These are phyloP conservation scores for Zaprionus kolodkinae DNA, from an alignment of 1,140 invertebrate genomes.

Conservation along the genomic window DNA sequence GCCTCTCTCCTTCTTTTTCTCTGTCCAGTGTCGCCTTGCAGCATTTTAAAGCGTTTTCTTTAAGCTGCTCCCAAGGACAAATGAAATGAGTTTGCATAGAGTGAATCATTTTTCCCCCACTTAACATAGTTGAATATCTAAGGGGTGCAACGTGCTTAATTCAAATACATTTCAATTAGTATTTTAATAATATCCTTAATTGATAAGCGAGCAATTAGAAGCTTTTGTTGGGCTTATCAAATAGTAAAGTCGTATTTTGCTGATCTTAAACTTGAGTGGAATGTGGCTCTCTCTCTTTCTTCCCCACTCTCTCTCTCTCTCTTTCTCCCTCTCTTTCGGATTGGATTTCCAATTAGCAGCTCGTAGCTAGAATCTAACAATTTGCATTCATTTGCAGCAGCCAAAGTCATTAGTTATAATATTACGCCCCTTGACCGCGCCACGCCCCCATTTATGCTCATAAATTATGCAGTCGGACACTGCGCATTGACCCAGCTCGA, in stretches of 20 bases:
- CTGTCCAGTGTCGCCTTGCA: neutral
- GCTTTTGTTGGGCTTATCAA: neutral
- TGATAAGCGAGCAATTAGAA: neutral
- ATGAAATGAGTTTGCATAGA: neutral
- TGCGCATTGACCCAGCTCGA: conserved; percentile 51
- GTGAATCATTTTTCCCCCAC: neutral
- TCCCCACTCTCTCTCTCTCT: neutral
- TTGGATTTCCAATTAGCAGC: conserved; percentile 33
- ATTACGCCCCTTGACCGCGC: conserved; percentile 31
- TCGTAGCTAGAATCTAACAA: conserved; percentile 17
- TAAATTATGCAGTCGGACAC: conserved; percentile 70
- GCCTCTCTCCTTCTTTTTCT: neutral
- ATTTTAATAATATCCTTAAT: neutral
- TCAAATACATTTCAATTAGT: neutral
- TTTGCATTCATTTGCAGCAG: conserved; percentile 33
- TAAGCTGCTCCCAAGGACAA: neutral
- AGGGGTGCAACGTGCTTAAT: neutral
- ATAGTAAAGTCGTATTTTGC: neutral
- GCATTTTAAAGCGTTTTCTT: neutral
- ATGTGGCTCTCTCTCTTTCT: neutral
- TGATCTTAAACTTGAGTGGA: neutral
- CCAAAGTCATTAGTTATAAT: conserved; percentile 57
- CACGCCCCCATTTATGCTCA: conserved; percentile 68
- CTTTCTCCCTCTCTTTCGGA: neutral
- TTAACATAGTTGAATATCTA: neutral